Percentiles rank a stretch among this genome's conserved stretches.
These are phyloP conservation scores for Agrilus planipennis DNA, from an alignment of 1,140 invertebrate species.

Conservation along the genomic window DNA sequence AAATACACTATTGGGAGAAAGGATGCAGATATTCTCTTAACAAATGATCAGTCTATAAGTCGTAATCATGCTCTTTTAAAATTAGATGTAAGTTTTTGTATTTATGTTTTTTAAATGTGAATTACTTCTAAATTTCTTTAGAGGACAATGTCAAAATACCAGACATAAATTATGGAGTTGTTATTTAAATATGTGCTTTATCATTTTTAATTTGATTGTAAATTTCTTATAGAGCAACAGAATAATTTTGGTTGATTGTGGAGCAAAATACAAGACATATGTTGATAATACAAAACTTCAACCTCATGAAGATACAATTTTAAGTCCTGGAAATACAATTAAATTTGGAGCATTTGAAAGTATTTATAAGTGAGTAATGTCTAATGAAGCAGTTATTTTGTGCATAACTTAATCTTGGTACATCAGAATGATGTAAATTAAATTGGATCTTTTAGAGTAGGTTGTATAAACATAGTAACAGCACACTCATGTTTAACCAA, in stretches of 20 bases:
- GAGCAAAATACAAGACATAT: slow-evolving; percentile 43
- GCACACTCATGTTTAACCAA: slow-evolving; percentile 38
- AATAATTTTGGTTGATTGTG: slow-evolving; percentile 36
- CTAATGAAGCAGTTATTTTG: too few species aligned
- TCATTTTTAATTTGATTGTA: background rate
- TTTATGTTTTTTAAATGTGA: background rate
- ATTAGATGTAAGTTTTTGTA: slow-evolving; percentile 11
- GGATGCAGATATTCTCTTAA: slow-evolving; percentile 17
- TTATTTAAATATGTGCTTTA: background rate
- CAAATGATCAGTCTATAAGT: slow-evolving; percentile 19
- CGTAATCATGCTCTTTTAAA: slow-evolving; percentile 15
- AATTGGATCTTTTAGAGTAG: background rate
- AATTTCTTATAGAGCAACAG: slow-evolving; percentile 17
- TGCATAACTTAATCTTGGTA: slow-evolving; percentile 1
- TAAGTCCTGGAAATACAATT: slow-evolving; percentile 36
- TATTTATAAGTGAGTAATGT: slow-evolving; percentile 17
- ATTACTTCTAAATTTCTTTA: background rate
- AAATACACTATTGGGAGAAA: slow-evolving; percentile 17
- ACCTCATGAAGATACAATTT: slow-evolving; percentile 21
- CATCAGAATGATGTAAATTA: slow-evolving; percentile 7
- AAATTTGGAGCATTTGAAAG: slow-evolving; percentile 41
- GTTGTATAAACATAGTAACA: slow-evolving; percentile 17
- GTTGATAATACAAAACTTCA: slow-evolving; percentile 33
- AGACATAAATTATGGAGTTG: slow-evolving; percentile 6
- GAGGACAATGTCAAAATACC: too few species aligned